phyloP scores from a whole-genome alignment of 2,797 vertebrate species.

The Oryzias dopingdopingensis region DNA sequence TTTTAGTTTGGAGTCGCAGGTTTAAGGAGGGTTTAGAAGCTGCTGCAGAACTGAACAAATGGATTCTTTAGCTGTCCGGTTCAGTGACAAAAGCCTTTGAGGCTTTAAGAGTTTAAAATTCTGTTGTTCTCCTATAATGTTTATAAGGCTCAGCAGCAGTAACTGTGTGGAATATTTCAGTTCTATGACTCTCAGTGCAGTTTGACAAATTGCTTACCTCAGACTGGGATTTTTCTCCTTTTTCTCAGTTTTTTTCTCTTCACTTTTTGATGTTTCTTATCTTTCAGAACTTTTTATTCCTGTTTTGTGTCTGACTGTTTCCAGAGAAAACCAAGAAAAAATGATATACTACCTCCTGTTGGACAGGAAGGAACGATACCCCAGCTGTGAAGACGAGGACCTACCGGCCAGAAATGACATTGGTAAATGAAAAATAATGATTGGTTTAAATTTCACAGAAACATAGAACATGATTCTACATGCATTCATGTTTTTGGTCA shows the following conservation, averaged over 20 bases:
- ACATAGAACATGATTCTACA: background rate
- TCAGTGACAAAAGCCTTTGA: too few species aligned
- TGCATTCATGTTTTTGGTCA: background rate
- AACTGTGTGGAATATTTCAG: too few species aligned
- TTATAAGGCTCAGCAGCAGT: too few species aligned
- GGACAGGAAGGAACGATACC: conserved; percentile 91
- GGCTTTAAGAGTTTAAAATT: too few species aligned
- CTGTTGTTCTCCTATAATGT: too few species aligned
- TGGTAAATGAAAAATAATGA: conserved; percentile 49
- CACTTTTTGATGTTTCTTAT: background rate
- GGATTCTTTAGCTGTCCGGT: too few species aligned
- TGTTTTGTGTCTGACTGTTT: background rate
- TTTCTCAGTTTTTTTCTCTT: background rate
- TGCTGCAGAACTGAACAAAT: too few species aligned
- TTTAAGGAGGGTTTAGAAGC: too few species aligned
- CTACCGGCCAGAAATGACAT: conserved; percentile 86
- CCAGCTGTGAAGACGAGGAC: conserved; percentile 91
- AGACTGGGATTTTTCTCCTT: background rate
- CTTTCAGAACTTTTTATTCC: background rate
- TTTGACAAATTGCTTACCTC: too few species aligned
- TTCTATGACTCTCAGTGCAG: too few species aligned
- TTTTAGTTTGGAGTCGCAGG: too few species aligned
- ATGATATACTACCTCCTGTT: conserved; percentile 94
- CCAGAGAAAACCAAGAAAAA: conserved; percentile 92
- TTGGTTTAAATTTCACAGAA: too few species aligned